Base-by-base conservation (phyloP, 1,140 invertebrate species). In the Stegodyphus dumicola region DNA sequence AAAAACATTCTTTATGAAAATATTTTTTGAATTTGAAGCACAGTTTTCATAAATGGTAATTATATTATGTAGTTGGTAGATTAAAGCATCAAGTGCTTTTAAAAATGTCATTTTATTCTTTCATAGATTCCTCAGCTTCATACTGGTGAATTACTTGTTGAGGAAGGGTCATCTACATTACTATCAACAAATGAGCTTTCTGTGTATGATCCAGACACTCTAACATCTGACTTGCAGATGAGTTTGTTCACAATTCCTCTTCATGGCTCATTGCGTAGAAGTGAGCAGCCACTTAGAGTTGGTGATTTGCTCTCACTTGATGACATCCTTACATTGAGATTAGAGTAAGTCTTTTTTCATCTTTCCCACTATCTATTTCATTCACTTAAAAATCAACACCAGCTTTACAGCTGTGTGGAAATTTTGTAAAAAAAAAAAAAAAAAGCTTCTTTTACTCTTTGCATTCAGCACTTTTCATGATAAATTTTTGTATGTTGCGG, bases 111-210 rank as follows among this genome's bases (percentile, higher is more conserved):
- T 33, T 33, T 33, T 33, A 33, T 33, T 33, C 33, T 33, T 33
- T 33, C 33, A 33, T 33, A 87, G 87, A 77, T 71, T 54, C 87
- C 87, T 80, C 70, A 87, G 48, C 81, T 87, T 76, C 81, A 85
- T 66, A 85, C 77, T 54, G 76, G 87, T 51, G 70, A 80, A 65
- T 66, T 87, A 17, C 76, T 85, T n/a, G 87, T 87, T 49, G 80
- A 87, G 65, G 87, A 87, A 79, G 87, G 87, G 6, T 85, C 87
- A 48, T 87, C 87, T 13, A 86, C 87, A 17, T 70, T 87, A 13
- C 52, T 87, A n/a, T 87, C 87, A 15, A 86, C 81, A 7, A 80
- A 85, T 85, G 87, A 87, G 53, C 56, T 87, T 7, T 87, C 87
- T 54, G 87, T 86, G 9, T 80, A 85, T 76, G 87, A 87, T 71